Conservation (phyloP, 2,888 invertebrate genomes). For the Branchellion lobata region DNA sequence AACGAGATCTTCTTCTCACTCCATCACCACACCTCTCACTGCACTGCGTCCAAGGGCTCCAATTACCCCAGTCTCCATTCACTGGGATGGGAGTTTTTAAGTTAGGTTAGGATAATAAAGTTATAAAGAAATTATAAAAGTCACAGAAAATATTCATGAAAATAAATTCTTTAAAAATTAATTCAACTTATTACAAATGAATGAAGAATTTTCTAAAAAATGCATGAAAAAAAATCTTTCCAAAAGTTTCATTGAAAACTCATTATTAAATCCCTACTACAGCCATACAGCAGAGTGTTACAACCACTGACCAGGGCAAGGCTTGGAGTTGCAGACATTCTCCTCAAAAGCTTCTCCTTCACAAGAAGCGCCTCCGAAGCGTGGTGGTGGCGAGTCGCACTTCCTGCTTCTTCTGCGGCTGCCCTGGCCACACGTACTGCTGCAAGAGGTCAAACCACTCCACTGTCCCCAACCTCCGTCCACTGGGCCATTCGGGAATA, state of each 20-base stretch:
- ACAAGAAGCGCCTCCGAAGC: conserved; percentile 58
- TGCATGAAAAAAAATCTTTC: no score
- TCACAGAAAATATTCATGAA: no score
- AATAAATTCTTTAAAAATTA: no score
- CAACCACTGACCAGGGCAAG: conserved; percentile 57
- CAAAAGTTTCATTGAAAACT: no score
- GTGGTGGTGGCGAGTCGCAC: conserved; percentile 59
- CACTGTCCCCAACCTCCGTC: conserved; percentile 60
- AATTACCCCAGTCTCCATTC: conserved; percentile 65
- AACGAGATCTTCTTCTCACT: conserved; percentile 59
- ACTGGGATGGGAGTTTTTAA: conserved; percentile 51
- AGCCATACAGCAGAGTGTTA: not conserved
- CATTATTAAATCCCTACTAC: no score
- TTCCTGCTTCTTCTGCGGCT: conserved; percentile 55
- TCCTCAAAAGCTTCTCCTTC: conserved; percentile 54
- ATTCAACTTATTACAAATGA: no score
- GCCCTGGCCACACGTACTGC: conserved; percentile 59
- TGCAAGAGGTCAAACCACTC: conserved; percentile 59
- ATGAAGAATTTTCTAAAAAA: no score
- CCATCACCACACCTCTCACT: conserved; percentile 66
- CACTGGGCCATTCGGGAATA: conserved; percentile 52
- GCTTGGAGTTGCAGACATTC: conserved; percentile 54
- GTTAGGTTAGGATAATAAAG: not conserved
- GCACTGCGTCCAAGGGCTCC: conserved; percentile 68
- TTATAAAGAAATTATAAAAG: not conserved